Base-by-base conservation (phyloP, 2,888 invertebrate species). In the Sesia bembeciformis region DNA sequence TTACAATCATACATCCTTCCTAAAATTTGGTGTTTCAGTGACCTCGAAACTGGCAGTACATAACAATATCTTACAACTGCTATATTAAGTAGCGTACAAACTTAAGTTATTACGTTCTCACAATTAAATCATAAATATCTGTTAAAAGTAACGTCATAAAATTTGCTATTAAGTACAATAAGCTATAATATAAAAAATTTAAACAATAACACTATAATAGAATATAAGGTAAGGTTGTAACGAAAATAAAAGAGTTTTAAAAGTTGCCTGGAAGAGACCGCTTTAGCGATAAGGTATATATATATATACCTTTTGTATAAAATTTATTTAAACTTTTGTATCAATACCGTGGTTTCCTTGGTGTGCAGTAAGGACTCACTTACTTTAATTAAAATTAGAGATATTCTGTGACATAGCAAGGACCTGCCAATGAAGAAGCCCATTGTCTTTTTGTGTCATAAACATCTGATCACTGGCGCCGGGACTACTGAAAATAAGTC, bases 21-120 rank as follows among this genome's bases (percentile, higher is more conserved):
- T 68, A 23, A 61, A 70, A 67, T 64, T 82, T 83, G 84, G 84
- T 84, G 84, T 84, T 72, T 74, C 79, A 78, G 74, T 78, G 81
- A 82, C 81, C 82, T 80, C 78, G 71, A 76, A 80, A 80, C 82
- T 87, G 87, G 86, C 85, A 87, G 86, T 84, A 76, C 71, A 63
- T 77, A 78, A 81, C 76, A 73, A 71, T 74, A 38, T 72, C 72
- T 78, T 78, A 80, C 69, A 68, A 68, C 70, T 60, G 67, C 74
- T 77, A 73, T 23, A 61, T 62, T 70, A 70, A 67, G 70, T 68
- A 65, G 78, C 63, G 60, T 68, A 66, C 72, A 74, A 72, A 67
- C 59, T 67, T 39, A 50, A 38, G 4, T 50, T 50, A 50, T 39
- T 50, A 42, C 2, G 2, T 46, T 46, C n/a, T 46, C 46, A 46